These are phyloP conservation scores for Galendromus occidentalis DNA, from an alignment of 1,140 invertebrate genomes.

Conservation along the genomic window DNA sequence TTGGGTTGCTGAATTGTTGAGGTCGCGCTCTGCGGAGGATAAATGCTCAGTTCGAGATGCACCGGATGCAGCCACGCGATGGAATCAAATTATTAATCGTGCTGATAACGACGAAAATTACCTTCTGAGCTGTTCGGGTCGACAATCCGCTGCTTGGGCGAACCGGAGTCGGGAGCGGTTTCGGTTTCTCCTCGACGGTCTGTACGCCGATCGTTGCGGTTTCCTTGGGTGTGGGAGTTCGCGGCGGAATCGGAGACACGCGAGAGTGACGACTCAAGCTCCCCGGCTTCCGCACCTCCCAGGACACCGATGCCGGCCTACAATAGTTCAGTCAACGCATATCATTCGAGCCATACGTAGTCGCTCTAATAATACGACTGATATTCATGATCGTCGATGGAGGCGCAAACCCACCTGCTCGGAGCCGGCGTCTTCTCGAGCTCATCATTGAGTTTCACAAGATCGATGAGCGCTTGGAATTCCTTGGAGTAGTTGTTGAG, in stretches of 20 bases:
- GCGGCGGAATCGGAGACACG: neutral
- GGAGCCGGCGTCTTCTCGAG: slow-evolving; percentile 69
- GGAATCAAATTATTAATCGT: no score
- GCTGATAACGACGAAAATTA: neutral
- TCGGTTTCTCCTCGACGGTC: neutral
- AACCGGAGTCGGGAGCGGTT: neutral
- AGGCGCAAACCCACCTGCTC: slow-evolving; percentile 29
- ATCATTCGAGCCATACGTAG: neutral
- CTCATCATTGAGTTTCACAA: slow-evolving; percentile 75
- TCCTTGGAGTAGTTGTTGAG: slow-evolving; percentile 80
- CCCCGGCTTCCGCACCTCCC: slow-evolving; percentile 72
- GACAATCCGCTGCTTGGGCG: neutral
- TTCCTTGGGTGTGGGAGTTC: slow-evolving; percentile 19
- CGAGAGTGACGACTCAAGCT: neutral
- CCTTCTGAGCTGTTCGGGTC: neutral
- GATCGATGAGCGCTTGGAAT: slow-evolving; percentile 75
- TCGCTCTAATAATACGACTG: neutral
- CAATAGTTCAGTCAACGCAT: slow-evolving; percentile 13
- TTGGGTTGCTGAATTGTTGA: no score
- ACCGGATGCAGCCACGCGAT: no score
- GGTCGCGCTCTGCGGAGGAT: no score
- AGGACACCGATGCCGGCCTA: slow-evolving; percentile 64
- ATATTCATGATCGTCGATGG: neutral
- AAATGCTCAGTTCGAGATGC: no score
- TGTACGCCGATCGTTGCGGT: neutral